Evolutionary conservation across 2,888 invertebrate species (phyloP).

Genomic region (Tiliacea citrago): DNA sequence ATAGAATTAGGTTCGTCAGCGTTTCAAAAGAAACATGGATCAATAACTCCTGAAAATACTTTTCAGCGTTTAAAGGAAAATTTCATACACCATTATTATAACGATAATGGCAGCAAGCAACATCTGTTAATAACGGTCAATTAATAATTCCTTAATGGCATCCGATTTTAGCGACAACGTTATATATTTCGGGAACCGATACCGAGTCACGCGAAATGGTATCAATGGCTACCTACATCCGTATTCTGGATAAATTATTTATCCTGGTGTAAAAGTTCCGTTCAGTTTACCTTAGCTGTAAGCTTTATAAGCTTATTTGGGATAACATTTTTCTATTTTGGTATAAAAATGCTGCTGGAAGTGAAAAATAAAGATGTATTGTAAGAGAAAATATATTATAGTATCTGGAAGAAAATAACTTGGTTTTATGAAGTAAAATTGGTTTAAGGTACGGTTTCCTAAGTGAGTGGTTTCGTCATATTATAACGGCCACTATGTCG

Average conservation of each 20-base stretch:
- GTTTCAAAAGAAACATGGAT: background rate
- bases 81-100: constrained; percentile 48
- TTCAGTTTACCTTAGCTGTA: constrained; percentile 25
- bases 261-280: constrained; percentile 42
- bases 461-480: no score
- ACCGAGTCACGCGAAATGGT: constrained; percentile 22
- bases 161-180: constrained; percentile 50
- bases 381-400: constrained; percentile 12
- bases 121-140: constrained; percentile 62
- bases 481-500: no score
- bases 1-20: background rate
- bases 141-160: constrained; percentile 61
- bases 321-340: constrained; percentile 33
- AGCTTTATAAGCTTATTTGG: constrained; percentile 33
- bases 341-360: constrained; percentile 12
- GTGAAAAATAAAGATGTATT: constrained; percentile 24
- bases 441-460: no score
- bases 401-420: background rate
- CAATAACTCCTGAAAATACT: constrained; percentile 25
- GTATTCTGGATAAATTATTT: constrained; percentile 36
- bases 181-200: constrained; percentile 50
- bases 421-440: background rate
- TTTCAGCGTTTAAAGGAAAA: constrained; percentile 37
- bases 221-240: constrained; percentile 37
- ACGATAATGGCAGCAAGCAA: constrained; percentile 47